Evolutionary conservation across 2,888 invertebrate species (phyloP), one percentile per base, ranked within the genome.

Genomic region (Pandemis heparana): DNA sequence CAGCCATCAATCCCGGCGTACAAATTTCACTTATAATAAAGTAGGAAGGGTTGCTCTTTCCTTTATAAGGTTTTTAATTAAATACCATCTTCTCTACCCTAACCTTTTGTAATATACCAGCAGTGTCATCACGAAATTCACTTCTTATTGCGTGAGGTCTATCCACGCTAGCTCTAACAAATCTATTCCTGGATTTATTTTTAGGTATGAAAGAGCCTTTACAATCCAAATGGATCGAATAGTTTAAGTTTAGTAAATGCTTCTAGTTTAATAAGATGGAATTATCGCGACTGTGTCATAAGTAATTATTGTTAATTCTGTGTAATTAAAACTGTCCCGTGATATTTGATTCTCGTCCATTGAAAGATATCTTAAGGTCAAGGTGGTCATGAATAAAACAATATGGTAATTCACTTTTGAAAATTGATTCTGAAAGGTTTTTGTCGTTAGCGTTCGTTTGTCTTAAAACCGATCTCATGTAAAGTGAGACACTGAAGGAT

Each of bases 1-100:
- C 67, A 69, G 51, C 65, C 72, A 75, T 75, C 75, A 75, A 64
- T 72, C 75, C 48, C 63, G 48, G 63, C 59, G 63, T 41, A 68
- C 73, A 68, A 73, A 68, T 73, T 68, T 68, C 61, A 73, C 63
- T 73, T 73, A 53, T 73, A 68, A 73, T 68, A 73, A 56, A 64
- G 68, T 63, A 72, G 53, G 71, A 69, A 68, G 73, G 73, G 73
- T 73, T 73, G 63, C 63, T 63, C 68, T 46, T 64, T 68, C 63
- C 39, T 68, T 68, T 62, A 68, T 68, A 68, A 68, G 62, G 63
- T 62, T 64, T 72, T 73, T 68, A 73, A 73, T 73, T 73, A 73
- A 68, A 68, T 64, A 64, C 53, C 38, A 67, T 67, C 62, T 48
- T 51, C 63, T 68, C 63, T 68, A 48, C 48, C 68, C 63, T 48